Evolutionary conservation across 2,888 invertebrate species (phyloP).

Genomic region (Caenorhabditis panamensis): DNA sequence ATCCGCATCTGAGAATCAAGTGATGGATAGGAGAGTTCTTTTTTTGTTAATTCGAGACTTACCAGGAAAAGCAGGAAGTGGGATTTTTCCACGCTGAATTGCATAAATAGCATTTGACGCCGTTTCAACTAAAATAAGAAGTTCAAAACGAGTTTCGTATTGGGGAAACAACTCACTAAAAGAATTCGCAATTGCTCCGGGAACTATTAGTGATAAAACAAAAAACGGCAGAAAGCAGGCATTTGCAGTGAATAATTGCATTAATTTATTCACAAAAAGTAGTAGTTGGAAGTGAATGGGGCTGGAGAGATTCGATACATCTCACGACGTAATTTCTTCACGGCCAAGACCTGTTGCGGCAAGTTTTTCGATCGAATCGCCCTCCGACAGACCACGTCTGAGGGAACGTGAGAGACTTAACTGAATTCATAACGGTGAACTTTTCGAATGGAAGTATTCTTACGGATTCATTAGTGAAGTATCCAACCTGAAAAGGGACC

Average conservation of each 20-base stretch:
- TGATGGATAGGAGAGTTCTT: not conserved
- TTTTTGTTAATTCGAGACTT: too few species aligned
- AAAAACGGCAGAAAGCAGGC: constrained; percentile 8
- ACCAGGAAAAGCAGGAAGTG: constrained; percentile 39
- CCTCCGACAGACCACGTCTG: constrained; percentile 41
- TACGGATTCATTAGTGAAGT: too few species aligned
- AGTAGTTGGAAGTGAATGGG: constrained; percentile 33
- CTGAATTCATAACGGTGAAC: constrained; percentile 7
- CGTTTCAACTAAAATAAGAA: constrained; percentile 22
- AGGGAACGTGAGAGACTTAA: constrained; percentile 34
- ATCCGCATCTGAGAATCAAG: constrained; percentile 21
- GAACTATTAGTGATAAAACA: not conserved
- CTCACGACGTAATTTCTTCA: constrained; percentile 54
- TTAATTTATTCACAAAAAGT: constrained; percentile 47
- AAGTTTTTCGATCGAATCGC: constrained; percentile 59
- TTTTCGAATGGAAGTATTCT: too few species aligned
- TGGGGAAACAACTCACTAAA: constrained; percentile 20
- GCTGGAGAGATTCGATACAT: constrained; percentile 45
- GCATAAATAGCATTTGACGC: constrained; percentile 16
- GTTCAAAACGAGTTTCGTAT: too few species aligned
- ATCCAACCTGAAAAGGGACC: not conserved
- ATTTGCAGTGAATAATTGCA: constrained; percentile 28
- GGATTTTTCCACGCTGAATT: not conserved
- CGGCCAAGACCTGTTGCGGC: constrained; percentile 59
- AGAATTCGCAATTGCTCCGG: not conserved